A percentile compares a stretch with the other conserved stretches of the same genome.
Evolutionary conservation across 2,888 invertebrate species (phyloP).

Genomic region (Synanthedon myopaeformis): DNA sequence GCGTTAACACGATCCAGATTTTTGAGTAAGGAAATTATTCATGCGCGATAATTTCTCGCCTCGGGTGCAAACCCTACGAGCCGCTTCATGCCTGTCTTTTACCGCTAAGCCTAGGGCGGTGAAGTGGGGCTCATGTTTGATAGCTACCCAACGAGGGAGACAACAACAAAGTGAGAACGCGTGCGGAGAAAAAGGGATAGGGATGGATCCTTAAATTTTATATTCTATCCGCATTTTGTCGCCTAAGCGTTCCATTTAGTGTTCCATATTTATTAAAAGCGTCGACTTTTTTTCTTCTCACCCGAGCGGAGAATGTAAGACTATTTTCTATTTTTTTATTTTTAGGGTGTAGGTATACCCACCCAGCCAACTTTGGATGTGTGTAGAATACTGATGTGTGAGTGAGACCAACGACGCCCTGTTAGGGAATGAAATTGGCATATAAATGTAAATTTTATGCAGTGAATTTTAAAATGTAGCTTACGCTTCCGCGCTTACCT

Average conservation of each 20-base stretch:
- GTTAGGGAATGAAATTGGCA: conserved; percentile 70
- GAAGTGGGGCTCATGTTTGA: conserved; percentile 53
- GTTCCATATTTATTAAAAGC: conserved; percentile 68
- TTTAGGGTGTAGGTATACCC: conserved; percentile 28
- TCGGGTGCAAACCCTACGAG: conserved; percentile 45
- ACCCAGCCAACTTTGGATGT: conserved; percentile 38
- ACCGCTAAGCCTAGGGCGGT: conserved; percentile 67
- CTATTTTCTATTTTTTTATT: conserved; percentile 45
- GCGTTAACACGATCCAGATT: conserved; percentile 29
- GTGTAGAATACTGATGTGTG: conserved; percentile 66
- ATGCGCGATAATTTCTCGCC: conserved; percentile 35
- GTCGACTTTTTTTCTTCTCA: conserved; percentile 57
- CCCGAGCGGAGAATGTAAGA: conserved; percentile 52
- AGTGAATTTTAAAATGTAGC: conserved; percentile 70
- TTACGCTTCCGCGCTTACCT: conserved; percentile 59
- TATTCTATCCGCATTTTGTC: conserved; percentile 71
- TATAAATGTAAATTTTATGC: conserved; percentile 72
- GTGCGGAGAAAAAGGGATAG: conserved; percentile 37
- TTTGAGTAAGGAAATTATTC: conserved; percentile 30
- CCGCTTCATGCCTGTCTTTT: conserved; percentile 62
- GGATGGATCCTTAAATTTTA: conserved; percentile 59
- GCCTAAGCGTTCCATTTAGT: conserved; percentile 71
- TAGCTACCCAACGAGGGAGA: conserved; percentile 41
- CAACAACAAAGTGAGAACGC: conserved; percentile 22
- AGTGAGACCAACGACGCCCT: conserved; percentile 60